Evolutionary conservation across 1,140 invertebrate species (phyloP).

Genomic region (Drosophila mojavensis): DNA sequence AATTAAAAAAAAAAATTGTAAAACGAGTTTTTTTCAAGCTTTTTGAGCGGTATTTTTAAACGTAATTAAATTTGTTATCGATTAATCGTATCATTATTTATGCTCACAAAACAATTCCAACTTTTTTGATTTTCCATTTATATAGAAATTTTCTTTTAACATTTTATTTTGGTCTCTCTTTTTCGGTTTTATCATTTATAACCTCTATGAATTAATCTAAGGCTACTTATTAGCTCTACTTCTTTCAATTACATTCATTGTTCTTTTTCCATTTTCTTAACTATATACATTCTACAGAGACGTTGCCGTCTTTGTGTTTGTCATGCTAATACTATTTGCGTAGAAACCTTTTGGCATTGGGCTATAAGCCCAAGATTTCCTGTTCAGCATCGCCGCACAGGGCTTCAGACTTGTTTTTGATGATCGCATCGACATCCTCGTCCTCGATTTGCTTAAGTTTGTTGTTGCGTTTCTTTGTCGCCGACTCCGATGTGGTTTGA

Average conservation of each 20-base stretch:
- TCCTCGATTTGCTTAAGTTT: slow-evolving; percentile 47
- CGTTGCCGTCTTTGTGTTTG: not conserved
- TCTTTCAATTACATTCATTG: slow-evolving; percentile 8
- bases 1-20: slow-evolving; percentile 6
- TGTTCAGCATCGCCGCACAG: slow-evolving; percentile 57
- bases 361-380: slow-evolving; percentile 69
- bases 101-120: not conserved
- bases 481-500: not conserved
- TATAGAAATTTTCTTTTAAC: not conserved
- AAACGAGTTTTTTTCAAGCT: not conserved
- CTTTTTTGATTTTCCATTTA: not conserved
- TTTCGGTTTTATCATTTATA: not conserved
- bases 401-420: slow-evolving; percentile 61
- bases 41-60: not conserved
- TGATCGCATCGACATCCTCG: slow-evolving; percentile 37
- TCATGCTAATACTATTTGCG: slow-evolving; percentile 28
- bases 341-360: slow-evolving; percentile 63
- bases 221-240: slow-evolving; percentile 4
- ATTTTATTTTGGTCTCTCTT: slow-evolving; percentile 14
- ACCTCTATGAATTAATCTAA: not conserved
- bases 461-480: slow-evolving; percentile 8
- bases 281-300: slow-evolving; percentile 14
- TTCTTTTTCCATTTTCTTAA: not conserved
- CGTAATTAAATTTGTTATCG: not conserved
- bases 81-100: not conserved